These are phyloP conservation scores for Urosaurus nigricauda DNA, from an alignment of 2,797 vertebrate species.

Conservation along the genomic window DNA sequence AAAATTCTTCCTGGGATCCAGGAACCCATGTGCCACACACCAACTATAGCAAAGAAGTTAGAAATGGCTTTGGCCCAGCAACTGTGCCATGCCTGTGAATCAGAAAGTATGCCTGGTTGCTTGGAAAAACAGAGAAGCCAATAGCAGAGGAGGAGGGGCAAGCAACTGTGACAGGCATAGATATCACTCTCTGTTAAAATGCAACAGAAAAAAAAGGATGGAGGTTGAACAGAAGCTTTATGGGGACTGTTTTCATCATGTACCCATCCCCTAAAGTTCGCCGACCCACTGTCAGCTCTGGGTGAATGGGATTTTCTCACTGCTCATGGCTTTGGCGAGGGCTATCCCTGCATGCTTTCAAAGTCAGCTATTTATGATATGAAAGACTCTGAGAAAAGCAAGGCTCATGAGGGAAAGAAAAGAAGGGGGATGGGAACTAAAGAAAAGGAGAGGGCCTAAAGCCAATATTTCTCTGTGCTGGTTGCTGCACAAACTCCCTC, in stretches of 20 bases:
- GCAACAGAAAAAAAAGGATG: conserved; percentile 19
- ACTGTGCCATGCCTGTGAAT: conserved; percentile 71
- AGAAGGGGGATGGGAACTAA: conserved; percentile 27
- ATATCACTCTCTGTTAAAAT: conserved; percentile 36
- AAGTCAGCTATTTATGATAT: conserved; percentile 48
- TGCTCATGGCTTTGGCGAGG: not conserved
- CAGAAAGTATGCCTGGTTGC: conserved; percentile 55
- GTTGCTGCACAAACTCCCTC: conserved; percentile 48
- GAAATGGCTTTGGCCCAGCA: conserved; percentile 79
- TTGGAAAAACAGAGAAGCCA: conserved; percentile 2
- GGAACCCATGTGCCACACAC: conserved; percentile 65
- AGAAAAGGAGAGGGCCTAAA: conserved; percentile 33
- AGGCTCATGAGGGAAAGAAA: conserved; percentile 32
- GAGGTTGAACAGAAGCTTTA: conserved; percentile 18
- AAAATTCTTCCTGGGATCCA: conserved; percentile 70
- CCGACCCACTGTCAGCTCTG: not conserved
- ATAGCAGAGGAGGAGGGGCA: fast-evolving
- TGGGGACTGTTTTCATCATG: not conserved
- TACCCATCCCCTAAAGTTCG: not conserved
- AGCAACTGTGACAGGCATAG: conserved; percentile 10
- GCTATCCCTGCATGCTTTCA: conserved; percentile 35
- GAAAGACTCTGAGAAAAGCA: conserved; percentile 45
- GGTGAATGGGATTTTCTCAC: conserved; percentile 20
- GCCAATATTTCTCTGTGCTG: conserved; percentile 30
- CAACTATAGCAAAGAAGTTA: conserved; percentile 68